Base-by-base conservation (phyloP, 2,113 vertebrate species). In the Tachysurus vachellii region DNA sequence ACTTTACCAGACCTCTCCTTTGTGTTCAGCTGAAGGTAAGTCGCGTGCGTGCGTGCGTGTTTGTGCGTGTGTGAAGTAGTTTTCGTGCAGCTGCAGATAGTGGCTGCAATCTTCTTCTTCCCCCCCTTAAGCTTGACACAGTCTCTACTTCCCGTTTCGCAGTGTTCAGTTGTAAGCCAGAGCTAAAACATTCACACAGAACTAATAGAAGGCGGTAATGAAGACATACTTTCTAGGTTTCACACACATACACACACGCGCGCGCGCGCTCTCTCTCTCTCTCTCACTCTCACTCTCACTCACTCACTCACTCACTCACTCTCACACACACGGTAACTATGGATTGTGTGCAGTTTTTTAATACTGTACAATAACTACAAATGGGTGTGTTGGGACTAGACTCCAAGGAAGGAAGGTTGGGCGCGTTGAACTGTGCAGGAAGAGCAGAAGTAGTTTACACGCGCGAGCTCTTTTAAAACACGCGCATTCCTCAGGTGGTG, bases 21-120 rank as follows among this genome's bases (percentile, higher is more conserved):
- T 28, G 71, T 13, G 68, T 36, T 82, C 62, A 14, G 31, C 66
- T n/a, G 44, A 88, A 86, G 86, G 89, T 89, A 83, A 88, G 86
- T 19, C 19, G 19, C 36, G 44, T 85, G 28, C 16, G 8, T 16
- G 50, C 42, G 36, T 19, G 31, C 7, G 36, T n/a, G 56, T 13
- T 26, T 56, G 54, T 36, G 53, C 3, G 26, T 57, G 47, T n/a
- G 75, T 53, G 75, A 31, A 0, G 12, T 53, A 26, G 12, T 77
- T n/a, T 54, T 53, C 71, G 14, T 28, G 23, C 75, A 54, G 76
- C 23, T 83, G 62, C 53, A 83, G n/a, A 64, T 14, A 50, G 21
- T 64, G 12, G 56, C 47, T 70, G 68, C 81, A 36, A 28, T 17
- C 9, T 85, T 28, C 47, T 76, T 44, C 47, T 53, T 21, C 23